A percentile compares a stretch with the other conserved stretches of the same genome.
These are phyloP conservation scores for Marisa cornuarietis DNA, from an alignment of 1,140 invertebrate genomes.

Conservation along the genomic window DNA sequence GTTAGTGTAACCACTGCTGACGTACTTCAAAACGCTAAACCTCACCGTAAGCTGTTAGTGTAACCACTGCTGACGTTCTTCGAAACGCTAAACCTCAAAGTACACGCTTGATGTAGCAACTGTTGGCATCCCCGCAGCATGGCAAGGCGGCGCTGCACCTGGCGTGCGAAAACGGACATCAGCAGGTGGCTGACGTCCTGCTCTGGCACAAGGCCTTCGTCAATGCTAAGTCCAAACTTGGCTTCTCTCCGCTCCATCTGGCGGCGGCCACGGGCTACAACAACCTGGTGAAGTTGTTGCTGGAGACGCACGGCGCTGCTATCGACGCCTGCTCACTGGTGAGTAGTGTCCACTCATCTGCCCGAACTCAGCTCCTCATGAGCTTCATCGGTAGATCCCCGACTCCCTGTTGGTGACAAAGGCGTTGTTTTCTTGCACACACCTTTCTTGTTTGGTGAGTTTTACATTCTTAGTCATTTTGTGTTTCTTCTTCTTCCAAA, in stretches of 20 bases:
- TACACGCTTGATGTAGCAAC: no score
- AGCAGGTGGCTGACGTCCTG: conserved; percentile 91
- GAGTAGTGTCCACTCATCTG: conserved; percentile 32
- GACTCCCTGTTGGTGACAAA: no score
- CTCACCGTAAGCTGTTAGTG: no score
- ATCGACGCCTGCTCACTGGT: conserved; percentile 93
- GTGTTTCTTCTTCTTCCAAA: no score
- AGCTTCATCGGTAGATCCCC: not conserved
- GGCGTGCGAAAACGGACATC: conserved; percentile 91
- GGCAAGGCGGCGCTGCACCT: conserved; percentile 94
- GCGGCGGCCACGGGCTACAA: conserved; percentile 92
- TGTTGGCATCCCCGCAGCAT: conserved; percentile 48
- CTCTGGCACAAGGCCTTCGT: conserved; percentile 97
- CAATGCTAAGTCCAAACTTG: conserved; percentile 87
- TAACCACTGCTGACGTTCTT: not conserved
- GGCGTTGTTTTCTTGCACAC: no score
- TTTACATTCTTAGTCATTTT: no score
- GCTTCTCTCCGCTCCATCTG: conserved; percentile 73
- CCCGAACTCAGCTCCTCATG: not conserved
- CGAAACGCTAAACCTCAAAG: no score
- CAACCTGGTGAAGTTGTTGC: conserved; percentile 70
- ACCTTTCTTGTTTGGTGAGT: no score
- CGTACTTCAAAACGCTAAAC: no score
- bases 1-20: not conserved
- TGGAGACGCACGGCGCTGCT: conserved; percentile 92